phyloP scores from a whole-genome alignment of 2,797 vertebrate species.

The Ptychadena robeensis region DNA sequence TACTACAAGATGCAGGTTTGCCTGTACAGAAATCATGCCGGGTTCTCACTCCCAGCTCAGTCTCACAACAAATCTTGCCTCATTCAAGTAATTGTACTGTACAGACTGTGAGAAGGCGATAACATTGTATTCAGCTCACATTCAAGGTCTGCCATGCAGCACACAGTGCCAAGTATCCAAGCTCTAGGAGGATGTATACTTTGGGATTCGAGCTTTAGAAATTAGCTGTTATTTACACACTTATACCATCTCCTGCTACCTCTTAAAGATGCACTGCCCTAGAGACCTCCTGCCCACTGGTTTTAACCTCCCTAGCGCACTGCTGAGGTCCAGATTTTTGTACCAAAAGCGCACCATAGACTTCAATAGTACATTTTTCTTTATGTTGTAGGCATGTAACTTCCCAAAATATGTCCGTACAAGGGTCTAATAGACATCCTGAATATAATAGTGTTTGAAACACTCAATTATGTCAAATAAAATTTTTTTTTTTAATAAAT shows the following conservation, averaged over 20 bases:
- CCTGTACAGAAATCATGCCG: constrained; percentile 1
- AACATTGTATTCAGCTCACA: constrained; percentile 45
- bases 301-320: too few species aligned
- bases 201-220: not conserved
- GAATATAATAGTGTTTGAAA: too few species aligned
- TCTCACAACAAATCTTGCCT: constrained; percentile 24
- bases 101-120: constrained; percentile 31
- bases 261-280: not conserved
- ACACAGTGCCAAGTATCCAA: constrained; percentile 31
- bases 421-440: too few species aligned
- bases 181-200: constrained; percentile 14
- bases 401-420: too few species aligned
- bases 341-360: too few species aligned
- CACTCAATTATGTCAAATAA: too few species aligned
- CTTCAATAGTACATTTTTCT: too few species aligned
- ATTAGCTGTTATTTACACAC: constrained; percentile 2
- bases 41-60: constrained; percentile 23
- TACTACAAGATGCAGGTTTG: constrained; percentile 3
- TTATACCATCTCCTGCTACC: not conserved
- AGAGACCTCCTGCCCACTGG: too few species aligned
- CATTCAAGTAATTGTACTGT: constrained; percentile 29
- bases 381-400: too few species aligned
- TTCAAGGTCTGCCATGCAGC: constrained; percentile 31
- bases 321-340: too few species aligned
- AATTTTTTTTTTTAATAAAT: too few species aligned